These are phyloP conservation scores for Sphenopsis melanotis DNA, from an alignment of 2,797 vertebrate genomes.

Conservation along the genomic window DNA sequence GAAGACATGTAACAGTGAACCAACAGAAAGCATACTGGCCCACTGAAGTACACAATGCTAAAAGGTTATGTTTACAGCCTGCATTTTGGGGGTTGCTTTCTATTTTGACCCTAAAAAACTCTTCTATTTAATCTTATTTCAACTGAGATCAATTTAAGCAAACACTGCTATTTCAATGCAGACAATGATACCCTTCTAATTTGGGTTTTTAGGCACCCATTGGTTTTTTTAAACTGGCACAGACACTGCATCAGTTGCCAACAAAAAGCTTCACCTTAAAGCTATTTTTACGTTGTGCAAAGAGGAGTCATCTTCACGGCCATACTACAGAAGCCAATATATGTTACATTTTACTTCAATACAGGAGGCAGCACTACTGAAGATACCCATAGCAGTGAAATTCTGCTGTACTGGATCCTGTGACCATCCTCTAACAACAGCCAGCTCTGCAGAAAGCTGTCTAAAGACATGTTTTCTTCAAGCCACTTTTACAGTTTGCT, in stretches of 20 bases:
- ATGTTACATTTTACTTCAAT: neutral
- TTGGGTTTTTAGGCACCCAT: accelerated
- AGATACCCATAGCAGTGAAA: neutral
- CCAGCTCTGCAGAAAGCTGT: neutral
- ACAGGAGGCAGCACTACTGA: neutral
- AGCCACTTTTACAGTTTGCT: neutral
- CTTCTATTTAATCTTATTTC: neutral
- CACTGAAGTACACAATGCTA: neutral
- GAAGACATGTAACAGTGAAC: neutral
- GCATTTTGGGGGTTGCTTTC: neutral
- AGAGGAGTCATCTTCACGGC: neutral
- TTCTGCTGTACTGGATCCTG: neutral
- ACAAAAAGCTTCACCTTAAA: neutral
- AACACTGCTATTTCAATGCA: neutral
- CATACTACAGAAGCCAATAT: neutral
- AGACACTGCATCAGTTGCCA: neutral
- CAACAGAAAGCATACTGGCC: neutral
- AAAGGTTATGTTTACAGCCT: neutral
- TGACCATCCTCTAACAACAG: neutral
- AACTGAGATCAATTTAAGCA: neutral
- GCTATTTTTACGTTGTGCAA: neutral
- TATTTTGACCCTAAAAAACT: neutral
- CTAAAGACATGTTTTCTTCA: neutral
- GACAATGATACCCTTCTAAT: neutral
- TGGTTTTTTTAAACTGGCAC: neutral